Base-by-base conservation (phyloP, 2,797 vertebrate genomes). In the Lepus townsendii region DNA sequence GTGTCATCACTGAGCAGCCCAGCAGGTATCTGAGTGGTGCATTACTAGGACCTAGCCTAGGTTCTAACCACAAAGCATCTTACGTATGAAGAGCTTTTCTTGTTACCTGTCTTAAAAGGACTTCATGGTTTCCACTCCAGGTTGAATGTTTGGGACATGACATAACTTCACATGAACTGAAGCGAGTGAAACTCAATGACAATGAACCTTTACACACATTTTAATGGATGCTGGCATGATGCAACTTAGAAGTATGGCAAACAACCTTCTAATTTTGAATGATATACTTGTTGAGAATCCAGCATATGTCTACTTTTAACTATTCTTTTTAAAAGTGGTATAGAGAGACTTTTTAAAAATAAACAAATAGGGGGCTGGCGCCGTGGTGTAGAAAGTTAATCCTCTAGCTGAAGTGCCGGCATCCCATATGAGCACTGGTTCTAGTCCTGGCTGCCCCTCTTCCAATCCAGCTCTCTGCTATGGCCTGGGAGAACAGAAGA, bases 1-100 rank as follows among this genome's bases (percentile, higher is more conserved):
- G 88, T 94, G 93, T 88, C 96, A 96, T 96, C 97, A 94, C 93
- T 88, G 80, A 69, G 86, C 79, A 97, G 96, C 95, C 42, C 87
- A 95, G 93, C 95, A 96, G 96, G 65, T 78, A 24, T 88, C 88
- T 42, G 75, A 97, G 87, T 88, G 91, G 68, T 91, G 72, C 1
- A 89, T 92, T 96, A 93, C 47, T 91, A 96, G 97, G 97, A 95
- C 24, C 77, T 83, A 96, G 90, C 96, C 97, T 79, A 96, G 47
- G 54, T 85, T 90, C 83, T 94, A 69, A 77, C 5, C 35, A 63
- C 38, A 94, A 65, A 83, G 96, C 85, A 90, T 84, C 96, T 97
- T 84, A 92, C 96, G 35, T 35, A 95, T 96, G 91, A 95, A 96
- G n/a, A 95, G 79, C 24, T 91, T 97, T 97, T 92, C 91, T n/a